A percentile compares a stretch with the other conserved stretches of the same genome.
Conservation (phyloP, 30 jellyfish, hydroid and myxozoan genomes). For the Turritopsis rubra region DNA sequence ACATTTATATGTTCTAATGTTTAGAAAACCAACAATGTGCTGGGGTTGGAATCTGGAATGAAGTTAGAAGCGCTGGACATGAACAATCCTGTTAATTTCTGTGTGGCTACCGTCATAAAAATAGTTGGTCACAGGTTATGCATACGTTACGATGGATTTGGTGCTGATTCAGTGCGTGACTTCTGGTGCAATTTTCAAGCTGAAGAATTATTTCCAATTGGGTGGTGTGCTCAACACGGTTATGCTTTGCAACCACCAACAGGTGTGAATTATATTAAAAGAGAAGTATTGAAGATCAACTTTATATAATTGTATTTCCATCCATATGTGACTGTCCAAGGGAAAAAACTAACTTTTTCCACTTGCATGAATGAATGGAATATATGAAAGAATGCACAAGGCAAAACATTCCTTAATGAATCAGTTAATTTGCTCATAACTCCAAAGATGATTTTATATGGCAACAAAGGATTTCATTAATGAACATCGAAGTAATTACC, state of each 20-base stretch:
- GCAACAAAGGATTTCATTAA: no score
- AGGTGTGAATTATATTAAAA: conserved; percentile 53
- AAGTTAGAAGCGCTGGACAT: conserved; percentile 83
- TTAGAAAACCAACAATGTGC: conserved; percentile 64
- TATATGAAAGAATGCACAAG: no score
- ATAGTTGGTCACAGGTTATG: conserved; percentile 74
- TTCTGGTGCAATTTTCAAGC: conserved; percentile 98
- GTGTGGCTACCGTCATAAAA: conserved; percentile 92
- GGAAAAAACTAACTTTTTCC: no score
- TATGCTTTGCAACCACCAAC: conserved; percentile 96
- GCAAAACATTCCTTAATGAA: no score
- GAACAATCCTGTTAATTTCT: conserved; percentile 89
- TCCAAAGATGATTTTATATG: no score
- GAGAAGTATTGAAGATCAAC: no score
- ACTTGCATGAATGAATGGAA: no score
- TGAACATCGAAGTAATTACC: no score
- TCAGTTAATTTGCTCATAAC: no score
- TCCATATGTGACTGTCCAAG: no score
- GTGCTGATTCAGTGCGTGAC: conserved; percentile 73
- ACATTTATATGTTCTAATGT: not conserved
- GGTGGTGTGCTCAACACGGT: conserved; percentile 95
- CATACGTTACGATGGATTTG: conserved; percentile 95
- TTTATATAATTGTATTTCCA: no score
- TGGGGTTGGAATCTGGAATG: conserved; percentile 89
- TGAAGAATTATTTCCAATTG: conserved; percentile 90